Evolutionary conservation across 2,888 invertebrate species (phyloP).

Genomic region (Drymonia ruficornis): DNA sequence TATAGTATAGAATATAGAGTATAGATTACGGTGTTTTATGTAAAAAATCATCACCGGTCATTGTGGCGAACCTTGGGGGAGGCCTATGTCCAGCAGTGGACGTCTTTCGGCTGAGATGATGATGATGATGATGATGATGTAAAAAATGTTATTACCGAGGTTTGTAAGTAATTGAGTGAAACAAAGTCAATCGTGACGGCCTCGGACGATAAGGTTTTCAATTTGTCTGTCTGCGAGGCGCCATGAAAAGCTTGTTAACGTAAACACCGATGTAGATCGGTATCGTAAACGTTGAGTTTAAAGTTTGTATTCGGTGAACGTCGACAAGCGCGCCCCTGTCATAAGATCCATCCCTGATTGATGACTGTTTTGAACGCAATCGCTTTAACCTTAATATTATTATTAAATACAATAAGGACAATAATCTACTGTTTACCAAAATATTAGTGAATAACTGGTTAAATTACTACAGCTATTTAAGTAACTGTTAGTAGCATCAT

Average conservation of each 20-base stretch:
- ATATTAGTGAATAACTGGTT: too few species aligned
- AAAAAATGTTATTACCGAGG: not conserved
- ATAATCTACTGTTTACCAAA: too few species aligned
- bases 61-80: too few species aligned
- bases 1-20: too few species aligned
- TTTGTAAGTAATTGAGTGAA: not conserved
- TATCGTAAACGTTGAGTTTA: not conserved
- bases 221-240: not conserved
- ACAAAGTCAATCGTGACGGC: not conserved
- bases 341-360: constrained; percentile 5
- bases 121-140: too few species aligned
- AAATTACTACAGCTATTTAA: too few species aligned
- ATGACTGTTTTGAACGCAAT: constrained; percentile 5
- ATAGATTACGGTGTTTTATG: too few species aligned
- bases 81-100: too few species aligned
- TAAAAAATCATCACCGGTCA: too few species aligned
- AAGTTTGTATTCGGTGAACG: not conserved
- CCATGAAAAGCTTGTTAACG: constrained; percentile 5
- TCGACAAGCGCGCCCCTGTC: constrained; percentile 3
- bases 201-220: constrained; percentile 2
- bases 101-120: too few species aligned
- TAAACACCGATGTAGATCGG: not conserved
- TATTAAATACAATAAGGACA: too few species aligned
- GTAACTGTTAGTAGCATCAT: too few species aligned
- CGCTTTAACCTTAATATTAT: constrained; percentile 1